Percentiles rank a stretch among this genome's conserved stretches.
These are phyloP conservation scores for Leptura quadrifasciata DNA, from an alignment of 2,888 invertebrate genomes.

Conservation along the genomic window DNA sequence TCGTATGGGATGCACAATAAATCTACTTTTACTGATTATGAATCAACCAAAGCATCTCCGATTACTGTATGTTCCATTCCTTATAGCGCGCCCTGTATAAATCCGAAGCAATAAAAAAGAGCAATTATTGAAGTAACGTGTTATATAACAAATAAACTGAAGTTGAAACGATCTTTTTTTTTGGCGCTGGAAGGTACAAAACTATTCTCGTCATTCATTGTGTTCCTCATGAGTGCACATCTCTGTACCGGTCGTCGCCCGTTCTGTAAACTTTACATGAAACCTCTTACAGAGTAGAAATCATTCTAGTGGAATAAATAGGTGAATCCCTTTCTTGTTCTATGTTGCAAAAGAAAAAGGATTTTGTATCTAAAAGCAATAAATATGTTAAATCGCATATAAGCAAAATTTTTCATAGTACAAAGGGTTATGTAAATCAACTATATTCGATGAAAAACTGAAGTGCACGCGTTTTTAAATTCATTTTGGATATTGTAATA, in stretches of 20 bases:
- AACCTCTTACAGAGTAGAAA: slow-evolving; percentile 60
- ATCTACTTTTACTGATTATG: too few species aligned
- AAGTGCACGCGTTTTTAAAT: slow-evolving; percentile 39
- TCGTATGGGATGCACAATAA: too few species aligned
- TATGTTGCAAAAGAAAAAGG: slow-evolving; percentile 44
- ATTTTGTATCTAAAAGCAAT: slow-evolving; percentile 41
- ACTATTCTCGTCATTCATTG: slow-evolving; percentile 56
- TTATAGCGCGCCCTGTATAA: too few species aligned
- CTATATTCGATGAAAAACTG: slow-evolving; percentile 38
- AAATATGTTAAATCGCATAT: slow-evolving; percentile 41
- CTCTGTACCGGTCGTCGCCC: slow-evolving; percentile 57
- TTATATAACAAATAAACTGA: slow-evolving; percentile 8
- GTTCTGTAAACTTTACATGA: slow-evolving; percentile 61
- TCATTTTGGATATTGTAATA: slow-evolving; percentile 43
- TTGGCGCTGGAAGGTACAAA: slow-evolving; percentile 41
- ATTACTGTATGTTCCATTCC: too few species aligned
- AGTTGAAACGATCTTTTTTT: slow-evolving; percentile 18
- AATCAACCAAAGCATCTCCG: too few species aligned
- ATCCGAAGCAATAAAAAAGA: not conserved
- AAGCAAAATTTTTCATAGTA: slow-evolving; percentile 32
- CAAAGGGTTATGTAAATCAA: slow-evolving; percentile 43
- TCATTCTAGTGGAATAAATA: slow-evolving; percentile 62
- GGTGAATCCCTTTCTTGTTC: slow-evolving; percentile 59
- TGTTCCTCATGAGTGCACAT: slow-evolving; percentile 61
- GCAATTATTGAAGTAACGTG: slow-evolving; percentile 1